Evolutionary conservation across 1,140 invertebrate species (phyloP), one percentile per base, ranked within the genome.

Genomic region (Heliconius melpomene): DNA sequence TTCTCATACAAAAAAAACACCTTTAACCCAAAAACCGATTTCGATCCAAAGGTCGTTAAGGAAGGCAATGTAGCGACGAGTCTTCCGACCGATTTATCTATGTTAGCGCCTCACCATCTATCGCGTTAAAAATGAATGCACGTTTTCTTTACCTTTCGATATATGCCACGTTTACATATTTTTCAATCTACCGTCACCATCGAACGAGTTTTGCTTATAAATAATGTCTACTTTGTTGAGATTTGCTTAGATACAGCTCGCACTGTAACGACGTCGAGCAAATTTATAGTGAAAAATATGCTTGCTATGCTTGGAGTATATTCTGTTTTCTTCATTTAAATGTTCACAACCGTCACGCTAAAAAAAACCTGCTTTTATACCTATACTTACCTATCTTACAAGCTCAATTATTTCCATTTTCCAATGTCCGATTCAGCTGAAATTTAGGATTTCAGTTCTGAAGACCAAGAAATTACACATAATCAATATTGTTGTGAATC

Each of bases 21-120:
- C 86, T 92, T 90, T 89, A 89, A 88, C 89, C 88, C 89, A 86
- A 86, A 88, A 90, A 88, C 89, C 83, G 90, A 91, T 91, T 91
- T 82, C 84, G 83, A 82, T 84, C 81, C 83, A 85, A 82, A 89
- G 87, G 89, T 91, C 90, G 90, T 92, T 93, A 91, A 87, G 89
- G 88, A 88, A 90, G 86, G 84, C 90, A 92, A 92, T 92, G 91
- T 91, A 90, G 79, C 92, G 88, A 81, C 79, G 83, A 83, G 82
- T 57, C 90, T 85, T 85, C 81, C 83, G 82, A 83, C 78, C 90
- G 87, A 93, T 92, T 93, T 93, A 93, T 92, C 90, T 90, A 85
- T 80, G 89, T 92, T 89, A 91, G 85, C 85, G 82, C 81, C 74
- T 83, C 82, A 82, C 88, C 86, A 87, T 88, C 88, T 88, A 87